Percentiles rank a stretch among this genome's conserved stretches.
Conservation (phyloP, 2,113 vertebrate species). For the Condylura cristata region DNA sequence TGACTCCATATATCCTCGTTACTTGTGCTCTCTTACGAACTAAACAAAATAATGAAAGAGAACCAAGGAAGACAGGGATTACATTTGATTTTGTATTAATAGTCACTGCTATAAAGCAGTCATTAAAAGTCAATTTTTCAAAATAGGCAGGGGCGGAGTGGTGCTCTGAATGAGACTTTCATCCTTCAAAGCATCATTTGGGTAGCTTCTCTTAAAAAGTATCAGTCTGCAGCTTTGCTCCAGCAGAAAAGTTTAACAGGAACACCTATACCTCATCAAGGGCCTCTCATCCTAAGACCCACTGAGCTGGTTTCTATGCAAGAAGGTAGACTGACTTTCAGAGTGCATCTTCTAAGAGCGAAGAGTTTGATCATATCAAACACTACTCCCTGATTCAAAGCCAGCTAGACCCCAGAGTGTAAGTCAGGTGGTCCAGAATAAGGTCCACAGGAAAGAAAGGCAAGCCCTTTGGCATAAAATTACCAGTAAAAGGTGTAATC, state of each 20-base stretch:
- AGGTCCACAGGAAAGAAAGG: not conserved
- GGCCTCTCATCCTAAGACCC: not conserved
- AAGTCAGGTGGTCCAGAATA: not conserved
- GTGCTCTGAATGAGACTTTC: not conserved
- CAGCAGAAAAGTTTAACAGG: not conserved
- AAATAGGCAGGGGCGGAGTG: not conserved
- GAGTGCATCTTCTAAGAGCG: not conserved
- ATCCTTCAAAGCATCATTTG: not conserved
- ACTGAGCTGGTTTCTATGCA: not conserved
- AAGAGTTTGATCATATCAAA: slow-evolving; percentile 1
- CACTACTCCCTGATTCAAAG: not conserved
- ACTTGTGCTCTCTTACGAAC: not conserved
- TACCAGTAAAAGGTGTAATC: not conserved
- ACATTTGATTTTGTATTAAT: not conserved
- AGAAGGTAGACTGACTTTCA: not conserved
- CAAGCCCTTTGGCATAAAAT: not conserved
- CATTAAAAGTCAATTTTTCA: not conserved
- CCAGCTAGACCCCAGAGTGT: not conserved
- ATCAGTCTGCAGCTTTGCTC: not conserved
- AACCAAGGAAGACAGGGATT: not conserved
- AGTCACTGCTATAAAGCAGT: not conserved
- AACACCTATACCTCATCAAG: not conserved
- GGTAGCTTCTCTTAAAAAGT: not conserved
- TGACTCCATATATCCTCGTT: not conserved
- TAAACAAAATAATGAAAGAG: not conserved